Evolutionary conservation across 2,888 invertebrate genomes (phyloP).

Genomic region (Noctuana brunneofusca): DNA sequence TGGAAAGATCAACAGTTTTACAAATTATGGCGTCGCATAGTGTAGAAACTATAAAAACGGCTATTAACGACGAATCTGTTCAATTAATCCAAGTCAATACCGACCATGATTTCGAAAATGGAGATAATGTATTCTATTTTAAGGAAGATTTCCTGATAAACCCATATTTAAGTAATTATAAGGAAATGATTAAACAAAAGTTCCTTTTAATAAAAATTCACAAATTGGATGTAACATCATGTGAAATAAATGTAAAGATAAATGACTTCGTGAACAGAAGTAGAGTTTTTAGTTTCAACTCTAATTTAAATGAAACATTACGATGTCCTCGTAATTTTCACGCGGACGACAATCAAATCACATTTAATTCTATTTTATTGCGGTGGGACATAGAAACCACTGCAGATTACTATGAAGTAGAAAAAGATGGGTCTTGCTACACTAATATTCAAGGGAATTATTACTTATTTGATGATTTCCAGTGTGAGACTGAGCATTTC

Average conservation of each 20-base stretch:
- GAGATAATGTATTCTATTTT: conserved; percentile 59
- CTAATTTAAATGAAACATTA: conserved; percentile 42
- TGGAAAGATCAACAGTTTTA: conserved; percentile 60
- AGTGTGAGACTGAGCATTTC: conserved; percentile 51
- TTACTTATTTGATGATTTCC: conserved; percentile 57
- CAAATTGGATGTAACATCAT: conserved; percentile 54
- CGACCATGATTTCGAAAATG: conserved; percentile 54
- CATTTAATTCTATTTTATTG: conserved; percentile 53
- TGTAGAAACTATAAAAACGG: conserved; percentile 54
- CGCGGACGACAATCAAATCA: conserved; percentile 46
- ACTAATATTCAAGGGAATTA: conserved; percentile 53
- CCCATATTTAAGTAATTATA: conserved; percentile 53
- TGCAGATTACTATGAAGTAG: conserved; percentile 63
- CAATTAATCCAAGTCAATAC: conserved; percentile 50
- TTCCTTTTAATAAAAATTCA: conserved; percentile 64
- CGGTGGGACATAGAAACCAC: conserved; percentile 53
- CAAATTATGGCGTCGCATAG: conserved; percentile 59
- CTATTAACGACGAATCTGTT: conserved; percentile 55
- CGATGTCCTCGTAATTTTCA: conserved; percentile 50
- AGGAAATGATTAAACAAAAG: conserved; percentile 48
- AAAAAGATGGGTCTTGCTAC: conserved; percentile 61
- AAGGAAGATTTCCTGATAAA: conserved; percentile 58
- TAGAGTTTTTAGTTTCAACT: conserved; percentile 50
- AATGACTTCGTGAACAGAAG: conserved; percentile 52
- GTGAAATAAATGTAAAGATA: conserved; percentile 63